Base-by-base conservation (phyloP, 1,140 invertebrate species). In the Drosophila navojoa region DNA sequence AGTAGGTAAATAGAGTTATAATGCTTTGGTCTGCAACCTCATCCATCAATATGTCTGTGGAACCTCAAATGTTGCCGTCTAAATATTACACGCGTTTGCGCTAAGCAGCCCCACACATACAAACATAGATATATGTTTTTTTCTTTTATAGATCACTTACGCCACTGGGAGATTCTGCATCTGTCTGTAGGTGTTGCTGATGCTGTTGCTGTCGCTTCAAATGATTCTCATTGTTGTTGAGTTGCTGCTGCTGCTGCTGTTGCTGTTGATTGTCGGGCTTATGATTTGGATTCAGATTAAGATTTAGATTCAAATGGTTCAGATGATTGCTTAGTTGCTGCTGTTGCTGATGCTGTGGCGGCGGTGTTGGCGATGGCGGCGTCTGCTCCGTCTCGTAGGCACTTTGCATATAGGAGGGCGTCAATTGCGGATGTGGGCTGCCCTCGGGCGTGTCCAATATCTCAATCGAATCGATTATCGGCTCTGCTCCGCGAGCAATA, bases 401-500 rank as follows among this genome's bases (percentile, higher is more conserved):
- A 70, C 71, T 70, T 71, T 44, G 59, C 63, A 76, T 53, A 29
- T 71, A 52, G 22, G 64, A 52, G 22, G 64, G 71, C 38, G 55
- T 59, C 25, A 72, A 70, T 29, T 63, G 77, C 35, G 87, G 84
- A 69, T 67, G 77, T 29, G 87, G 90, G 63, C 90, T 91, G 32
- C 90, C 84, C 38, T 91, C 90, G 15, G 90, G 90, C 11, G 90
- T 90, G 54, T 91, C 90, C 35, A 91, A 53, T 32, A 91, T 91
- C 64, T 91, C 90, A 59, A 91, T 91, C 27, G 90, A 90, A 61
- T 91, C 90, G 22, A 90, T 86, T 15, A 87, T 77, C 2, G 78
- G 52, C 63, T 55, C 66, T 5, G 68, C 10, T 44, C 57, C 40
- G 13, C 27, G 49, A 45, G 19, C 47, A 68, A 42, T 10, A 42